These are phyloP conservation scores for Rotaria sp. DNA, from an alignment of 2,888 invertebrate species.

Conservation along the genomic window DNA sequence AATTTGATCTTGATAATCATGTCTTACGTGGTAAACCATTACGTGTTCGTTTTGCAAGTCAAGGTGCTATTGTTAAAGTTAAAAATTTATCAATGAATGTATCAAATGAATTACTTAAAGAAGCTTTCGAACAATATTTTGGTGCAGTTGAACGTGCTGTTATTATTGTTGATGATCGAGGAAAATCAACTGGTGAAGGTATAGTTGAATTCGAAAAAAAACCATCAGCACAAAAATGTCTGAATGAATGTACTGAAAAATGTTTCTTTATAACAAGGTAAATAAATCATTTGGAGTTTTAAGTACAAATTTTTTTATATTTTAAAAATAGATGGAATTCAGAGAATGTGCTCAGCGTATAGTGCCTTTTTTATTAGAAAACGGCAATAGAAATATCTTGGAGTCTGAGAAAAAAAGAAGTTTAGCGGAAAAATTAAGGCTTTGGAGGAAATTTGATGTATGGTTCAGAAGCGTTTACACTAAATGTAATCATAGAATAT, in stretches of 20 bases:
- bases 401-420: too few species aligned
- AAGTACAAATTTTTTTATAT: too few species aligned
- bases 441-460: too few species aligned
- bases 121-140: constrained; percentile 58
- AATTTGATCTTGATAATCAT: constrained; percentile 81
- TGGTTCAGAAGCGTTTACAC: too few species aligned
- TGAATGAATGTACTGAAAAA: constrained; percentile 80
- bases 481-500: too few species aligned
- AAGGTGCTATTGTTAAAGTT: constrained; percentile 81
- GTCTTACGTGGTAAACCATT: constrained; percentile 74
- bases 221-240: constrained; percentile 76
- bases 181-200: constrained; percentile 89
- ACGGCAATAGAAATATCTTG: too few species aligned
- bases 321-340: too few species aligned
- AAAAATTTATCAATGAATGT: constrained; percentile 84
- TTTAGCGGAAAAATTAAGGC: too few species aligned
- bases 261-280: constrained; percentile 72
- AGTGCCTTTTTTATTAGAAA: too few species aligned
- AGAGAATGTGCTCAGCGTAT: too few species aligned
- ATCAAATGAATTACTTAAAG: constrained; percentile 84
- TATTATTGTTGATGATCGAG: constrained; percentile 89
- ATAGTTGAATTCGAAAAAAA: constrained; percentile 91
- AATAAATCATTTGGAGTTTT: neutral
- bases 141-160: constrained; percentile 74
- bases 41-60: constrained; percentile 86